These are phyloP conservation scores for Luscinia megarhynchos DNA, from an alignment of 2,797 vertebrate genomes.

Conservation along the genomic window DNA sequence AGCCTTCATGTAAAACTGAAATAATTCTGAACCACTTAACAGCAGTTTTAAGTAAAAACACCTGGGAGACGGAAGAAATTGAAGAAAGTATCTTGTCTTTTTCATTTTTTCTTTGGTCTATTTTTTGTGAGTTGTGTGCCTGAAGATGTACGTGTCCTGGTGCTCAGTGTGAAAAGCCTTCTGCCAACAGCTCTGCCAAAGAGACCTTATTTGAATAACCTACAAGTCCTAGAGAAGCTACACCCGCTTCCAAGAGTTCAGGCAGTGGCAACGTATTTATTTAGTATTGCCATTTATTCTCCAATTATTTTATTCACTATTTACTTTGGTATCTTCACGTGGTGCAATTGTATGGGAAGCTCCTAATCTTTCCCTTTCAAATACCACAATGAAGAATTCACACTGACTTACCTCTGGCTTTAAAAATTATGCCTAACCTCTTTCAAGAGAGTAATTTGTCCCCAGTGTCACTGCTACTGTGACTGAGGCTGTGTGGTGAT, in stretches of 20 bases:
- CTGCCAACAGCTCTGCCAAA: background rate
- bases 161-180: background rate
- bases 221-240: background rate
- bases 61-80: background rate
- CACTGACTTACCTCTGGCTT: background rate
- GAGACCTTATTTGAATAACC: background rate
- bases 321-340: background rate
- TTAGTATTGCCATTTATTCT: background rate
- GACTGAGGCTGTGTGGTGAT: background rate
- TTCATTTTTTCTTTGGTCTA: background rate
- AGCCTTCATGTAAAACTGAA: background rate
- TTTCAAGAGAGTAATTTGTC: background rate
- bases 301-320: background rate
- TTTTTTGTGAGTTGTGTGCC: background rate
- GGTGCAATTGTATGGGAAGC: background rate
- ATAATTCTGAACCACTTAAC: background rate
- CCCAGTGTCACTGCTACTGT: background rate
- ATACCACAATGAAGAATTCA: background rate
- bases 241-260: background rate
- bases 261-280: background rate
- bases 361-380: background rate
- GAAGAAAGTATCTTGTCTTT: background rate
- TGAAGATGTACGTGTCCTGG: accelerated
- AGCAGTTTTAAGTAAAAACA: background rate
- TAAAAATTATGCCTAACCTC: background rate